A percentile compares a stretch with the other conserved stretches of the same genome.
phyloP scores from a whole-genome alignment of 2,888 invertebrate species.

The Callyntrura sp. region DNA sequence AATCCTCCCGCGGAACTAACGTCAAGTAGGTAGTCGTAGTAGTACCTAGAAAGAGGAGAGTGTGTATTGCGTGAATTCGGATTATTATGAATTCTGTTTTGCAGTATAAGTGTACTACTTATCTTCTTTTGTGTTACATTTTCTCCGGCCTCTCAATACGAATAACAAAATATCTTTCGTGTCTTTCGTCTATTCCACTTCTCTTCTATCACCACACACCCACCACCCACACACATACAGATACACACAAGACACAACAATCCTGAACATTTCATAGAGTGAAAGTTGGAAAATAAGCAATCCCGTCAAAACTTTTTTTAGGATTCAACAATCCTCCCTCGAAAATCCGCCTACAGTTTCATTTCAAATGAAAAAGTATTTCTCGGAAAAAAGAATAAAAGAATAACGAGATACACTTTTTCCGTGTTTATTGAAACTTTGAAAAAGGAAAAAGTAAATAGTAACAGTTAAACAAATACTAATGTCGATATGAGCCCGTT shows the following conservation, averaged over 20 bases:
- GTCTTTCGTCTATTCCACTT: not conserved
- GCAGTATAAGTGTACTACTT: conserved; percentile 6
- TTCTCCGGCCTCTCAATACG: not conserved
- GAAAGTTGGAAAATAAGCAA: conserved; percentile 24
- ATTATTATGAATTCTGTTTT: conserved; percentile 33
- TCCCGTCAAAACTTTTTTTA: conserved; percentile 43
- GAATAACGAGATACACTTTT: conserved; percentile 8
- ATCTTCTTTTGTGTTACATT: conserved; percentile 10
- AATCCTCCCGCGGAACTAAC: conserved; percentile 6
- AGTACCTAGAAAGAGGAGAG: not conserved
- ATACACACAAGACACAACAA: too few species aligned
- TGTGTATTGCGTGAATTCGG: conserved; percentile 30
- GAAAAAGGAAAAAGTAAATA: conserved; percentile 38
- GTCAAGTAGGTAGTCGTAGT: not conserved
- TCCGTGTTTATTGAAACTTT: conserved; percentile 21
- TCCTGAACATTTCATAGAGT: conserved; percentile 10
- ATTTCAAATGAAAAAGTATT: not conserved
- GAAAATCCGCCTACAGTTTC: conserved; percentile 25
- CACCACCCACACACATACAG: too few species aligned
- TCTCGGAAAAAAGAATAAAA: not conserved
- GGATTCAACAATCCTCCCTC: conserved; percentile 67
- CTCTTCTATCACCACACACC: not conserved
- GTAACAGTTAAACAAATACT: conserved; percentile 49
- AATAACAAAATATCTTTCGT: not conserved
- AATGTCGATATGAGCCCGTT: not conserved